These are phyloP conservation scores for Tamias sibiricus DNA, from an alignment of 2,113 vertebrate species.

Conservation along the genomic window DNA sequence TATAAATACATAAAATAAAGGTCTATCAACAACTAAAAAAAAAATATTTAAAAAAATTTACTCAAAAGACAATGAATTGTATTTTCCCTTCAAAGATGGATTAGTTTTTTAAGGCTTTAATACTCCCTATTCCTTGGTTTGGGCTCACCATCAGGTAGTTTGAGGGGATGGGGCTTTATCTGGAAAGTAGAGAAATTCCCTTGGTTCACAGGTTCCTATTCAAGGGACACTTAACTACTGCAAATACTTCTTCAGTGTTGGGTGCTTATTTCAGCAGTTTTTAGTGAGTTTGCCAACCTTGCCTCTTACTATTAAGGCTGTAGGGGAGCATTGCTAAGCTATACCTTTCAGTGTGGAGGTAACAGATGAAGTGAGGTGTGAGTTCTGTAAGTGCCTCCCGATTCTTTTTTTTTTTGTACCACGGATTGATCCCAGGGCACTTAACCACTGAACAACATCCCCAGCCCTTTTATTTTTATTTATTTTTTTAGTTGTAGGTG, in stretches of 20 bases:
- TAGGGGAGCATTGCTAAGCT: background rate
- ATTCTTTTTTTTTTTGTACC: background rate
- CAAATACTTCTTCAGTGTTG: background rate
- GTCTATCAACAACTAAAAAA: too few relatives aligned
- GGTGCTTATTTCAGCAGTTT: background rate
- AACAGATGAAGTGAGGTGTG: background rate
- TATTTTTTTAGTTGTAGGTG: too few relatives aligned
- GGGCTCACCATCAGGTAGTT: background rate
- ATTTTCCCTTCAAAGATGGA: slow-evolving; percentile 23
- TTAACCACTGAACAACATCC: too few relatives aligned
- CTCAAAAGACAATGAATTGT: background rate
- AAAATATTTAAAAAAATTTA: too few relatives aligned
- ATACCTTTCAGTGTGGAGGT: background rate
- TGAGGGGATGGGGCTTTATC: background rate
- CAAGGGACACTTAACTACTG: background rate
- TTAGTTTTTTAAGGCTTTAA: slow-evolving; percentile 11
- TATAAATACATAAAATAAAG: too few relatives aligned
- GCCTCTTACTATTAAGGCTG: background rate
- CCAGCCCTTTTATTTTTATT: too few relatives aligned
- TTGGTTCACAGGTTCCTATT: background rate
- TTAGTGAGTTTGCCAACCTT: slow-evolving; percentile 24
- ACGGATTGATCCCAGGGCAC: too few relatives aligned
- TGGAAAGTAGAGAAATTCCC: slow-evolving; percentile 5
- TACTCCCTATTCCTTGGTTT: background rate
- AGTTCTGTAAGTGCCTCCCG: background rate